phyloP scores from a whole-genome alignment of 2,888 invertebrate genomes.

The Melikaiella ostensackeni region DNA sequence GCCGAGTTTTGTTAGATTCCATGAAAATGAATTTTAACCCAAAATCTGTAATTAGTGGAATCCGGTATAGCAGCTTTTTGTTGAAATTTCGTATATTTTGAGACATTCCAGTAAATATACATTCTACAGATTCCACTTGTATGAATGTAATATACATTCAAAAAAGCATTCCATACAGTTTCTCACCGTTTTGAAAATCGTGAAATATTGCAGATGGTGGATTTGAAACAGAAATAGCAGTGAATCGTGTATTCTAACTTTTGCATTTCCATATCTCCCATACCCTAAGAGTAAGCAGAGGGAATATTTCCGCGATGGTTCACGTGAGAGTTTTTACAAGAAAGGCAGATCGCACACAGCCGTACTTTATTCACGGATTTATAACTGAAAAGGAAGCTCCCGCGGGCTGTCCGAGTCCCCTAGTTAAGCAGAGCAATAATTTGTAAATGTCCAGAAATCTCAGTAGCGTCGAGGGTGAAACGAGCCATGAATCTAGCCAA shows the following conservation, averaged over 20 bases:
- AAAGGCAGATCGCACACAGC: slow-evolving; percentile 16
- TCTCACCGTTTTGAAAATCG: slow-evolving; percentile 7
- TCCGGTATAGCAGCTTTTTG: too few species aligned
- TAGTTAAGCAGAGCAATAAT: slow-evolving; percentile 18
- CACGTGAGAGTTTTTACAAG: slow-evolving; percentile 38
- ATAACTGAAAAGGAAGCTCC: slow-evolving; percentile 38
- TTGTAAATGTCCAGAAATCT: slow-evolving; percentile 37
- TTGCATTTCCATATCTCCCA: slow-evolving; percentile 20
- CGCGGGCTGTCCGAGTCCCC: slow-evolving; percentile 33
- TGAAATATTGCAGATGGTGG: neutral
- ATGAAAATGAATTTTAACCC: too few species aligned
- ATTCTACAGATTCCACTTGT: neutral
- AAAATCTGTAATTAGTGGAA: too few species aligned
- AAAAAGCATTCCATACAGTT: neutral
- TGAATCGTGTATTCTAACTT: slow-evolving; percentile 1
- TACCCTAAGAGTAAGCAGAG: slow-evolving; percentile 14
- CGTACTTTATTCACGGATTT: slow-evolving; percentile 30
- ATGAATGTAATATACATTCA: neutral
- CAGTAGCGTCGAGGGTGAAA: slow-evolving; percentile 35
- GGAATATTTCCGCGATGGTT: slow-evolving; percentile 22
- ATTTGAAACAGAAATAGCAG: slow-evolving; percentile 9
- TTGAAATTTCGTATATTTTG: too few species aligned
- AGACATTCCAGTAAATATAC: too few species aligned
- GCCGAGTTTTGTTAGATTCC: too few species aligned
- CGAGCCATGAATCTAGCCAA: slow-evolving; percentile 39